Base-by-base conservation (phyloP, 2,113 vertebrate genomes). In the Clarias gariepinus region DNA sequence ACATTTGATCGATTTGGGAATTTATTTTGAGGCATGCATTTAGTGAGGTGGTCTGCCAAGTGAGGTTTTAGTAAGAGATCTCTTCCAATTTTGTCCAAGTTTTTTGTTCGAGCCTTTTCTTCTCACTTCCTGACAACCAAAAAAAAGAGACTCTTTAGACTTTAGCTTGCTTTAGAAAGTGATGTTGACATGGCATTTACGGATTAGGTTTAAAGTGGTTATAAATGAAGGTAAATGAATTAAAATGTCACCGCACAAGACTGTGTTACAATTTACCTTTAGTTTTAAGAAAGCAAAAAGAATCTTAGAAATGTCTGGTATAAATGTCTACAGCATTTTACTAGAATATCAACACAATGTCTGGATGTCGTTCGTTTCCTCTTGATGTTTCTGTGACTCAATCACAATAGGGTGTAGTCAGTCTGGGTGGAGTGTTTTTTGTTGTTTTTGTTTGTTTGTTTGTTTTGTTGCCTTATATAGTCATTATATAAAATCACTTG, bases 381-480 rank as follows among this genome's bases (percentile, higher is more conserved):
- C 18, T 79, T 58, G 55, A 33, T 1, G 4, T 79, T 57, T 30
- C 9, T 33, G 16, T 33, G 16, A 58, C 53, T 57, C 47, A 55
- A 19, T 19, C 53, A 79, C n/a, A 79, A 21, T 33, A 79, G 77
- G 19, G 28, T 18, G 9, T 79, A 3, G 8, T 58, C 0, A 3
- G 28, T 30, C 30, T 57, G 7, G 74, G 5, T 5, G 52, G 52
- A 28, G 15, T 73, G 74, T 6, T 77, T 77, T 13, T 81, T 36
- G 1, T 41, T 64, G 61, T 53, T 53, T 4, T 9, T 68, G 66
- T 68, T 30, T 28, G 15, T 68, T 68, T 68, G 3, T 68, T 68
- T 69, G 19, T 69, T 33, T 77, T 61, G 55, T 61, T 86, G 30
- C 63, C 81, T 73, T 55, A 73, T 86, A 80, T 73, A 74, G 41